phyloP scores from a whole-genome alignment of 2,113 vertebrate species.

The Indicator indicator region DNA sequence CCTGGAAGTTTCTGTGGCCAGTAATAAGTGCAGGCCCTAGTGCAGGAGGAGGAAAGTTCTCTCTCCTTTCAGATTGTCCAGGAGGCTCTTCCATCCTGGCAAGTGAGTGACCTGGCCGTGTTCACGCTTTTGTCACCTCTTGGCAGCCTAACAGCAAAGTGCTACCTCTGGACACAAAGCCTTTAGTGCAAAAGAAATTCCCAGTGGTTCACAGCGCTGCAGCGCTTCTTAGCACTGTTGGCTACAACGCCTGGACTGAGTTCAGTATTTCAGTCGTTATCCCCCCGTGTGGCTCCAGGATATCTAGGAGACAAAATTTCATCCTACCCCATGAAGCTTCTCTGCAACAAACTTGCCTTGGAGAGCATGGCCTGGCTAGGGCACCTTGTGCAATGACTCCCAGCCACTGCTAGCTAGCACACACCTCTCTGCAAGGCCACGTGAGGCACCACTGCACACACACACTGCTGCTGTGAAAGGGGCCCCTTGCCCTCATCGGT shows the following conservation, averaged over 20 bases:
- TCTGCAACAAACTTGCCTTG: not conserved
- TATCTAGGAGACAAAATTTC: not conserved
- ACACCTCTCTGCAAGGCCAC: rapidly evolving
- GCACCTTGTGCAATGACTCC: rapidly evolving
- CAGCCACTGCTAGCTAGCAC: not conserved
- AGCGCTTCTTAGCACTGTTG: not conserved
- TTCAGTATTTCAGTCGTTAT: not conserved
- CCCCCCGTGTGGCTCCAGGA: not conserved
- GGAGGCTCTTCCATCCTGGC: not conserved
- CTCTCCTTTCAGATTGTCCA: not conserved
- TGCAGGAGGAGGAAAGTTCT: not conserved
- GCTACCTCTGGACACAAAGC: not conserved
- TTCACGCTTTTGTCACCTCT: not conserved
- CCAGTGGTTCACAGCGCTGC: not conserved
- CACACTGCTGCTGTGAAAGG: not conserved
- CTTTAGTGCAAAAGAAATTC: not conserved
- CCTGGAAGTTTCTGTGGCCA: not conserved
- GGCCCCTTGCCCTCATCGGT: not conserved
- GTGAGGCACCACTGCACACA: not conserved
- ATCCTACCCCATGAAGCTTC: not conserved
- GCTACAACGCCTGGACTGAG: not conserved
- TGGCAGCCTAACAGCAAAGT: not conserved
- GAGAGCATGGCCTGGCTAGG: not conserved
- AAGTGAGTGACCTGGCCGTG: not conserved
- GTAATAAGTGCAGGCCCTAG: rapidly evolving